Base-by-base conservation (phyloP, 35 echinoderm and acorn worm genomes). In the Stichopus chloronotus region DNA sequence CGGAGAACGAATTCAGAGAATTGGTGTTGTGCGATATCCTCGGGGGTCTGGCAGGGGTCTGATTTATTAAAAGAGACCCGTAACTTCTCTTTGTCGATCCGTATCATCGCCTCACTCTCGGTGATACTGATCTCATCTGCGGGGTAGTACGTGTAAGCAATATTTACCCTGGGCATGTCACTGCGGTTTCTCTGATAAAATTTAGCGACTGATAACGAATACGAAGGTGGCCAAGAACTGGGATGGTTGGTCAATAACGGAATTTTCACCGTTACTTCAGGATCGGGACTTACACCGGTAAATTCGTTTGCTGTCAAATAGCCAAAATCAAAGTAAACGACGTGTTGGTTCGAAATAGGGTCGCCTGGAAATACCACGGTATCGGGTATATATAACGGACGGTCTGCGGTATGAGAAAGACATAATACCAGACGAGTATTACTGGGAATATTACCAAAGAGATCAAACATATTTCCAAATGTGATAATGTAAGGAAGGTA, bases 311-410 rank as follows among this genome's bases (percentile, higher is more conserved):
- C n/a, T 19, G 20, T 52, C 20, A 79, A 25, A 52, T 25, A 79
- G 21, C 77, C 77, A 9, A 79, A 79, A 21, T 79, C 22, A 21
- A 79, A 25, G 77, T 79, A 79, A 22, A 79, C 77, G 77, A 79
- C 77, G 22, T 79, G 77, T 25, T 79, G 77, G 21, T 25, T 23
- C 19, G 61, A 65, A 2, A 5, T 65, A 19, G 19, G 11, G 61
- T 14, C 11, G 1, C 61, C 61, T 14, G 61, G 61, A 65, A 65
- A 65, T 19, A 65, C 61, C 11, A 8, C 19, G 61, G 61, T 65
- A 19, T 65, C 61, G 11, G 61, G 61, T 9, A 65, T 14, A 19
- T 14, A 65, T 8, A 65, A 65, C 61, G 12, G 61, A 14, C 4
- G 19, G 19, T 19, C 61, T 65, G 61, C 61, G 30, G 30, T 43